phyloP scores from a whole-genome alignment of 2,888 invertebrate species.

The Sipha maydis region DNA sequence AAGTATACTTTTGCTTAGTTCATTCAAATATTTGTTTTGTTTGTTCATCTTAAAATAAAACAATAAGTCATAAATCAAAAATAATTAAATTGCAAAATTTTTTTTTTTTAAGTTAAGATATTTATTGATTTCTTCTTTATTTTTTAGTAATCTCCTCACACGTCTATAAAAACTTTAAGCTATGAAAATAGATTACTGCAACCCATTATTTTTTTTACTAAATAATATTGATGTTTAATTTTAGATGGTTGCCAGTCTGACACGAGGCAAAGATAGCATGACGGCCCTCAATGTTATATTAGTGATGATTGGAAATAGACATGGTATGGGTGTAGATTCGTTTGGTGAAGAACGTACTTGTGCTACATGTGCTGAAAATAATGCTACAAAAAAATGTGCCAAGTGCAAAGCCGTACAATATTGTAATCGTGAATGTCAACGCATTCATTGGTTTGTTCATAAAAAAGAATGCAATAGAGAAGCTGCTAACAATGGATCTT shows the following conservation, averaged over 20 bases:
- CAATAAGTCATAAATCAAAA: too few species aligned
- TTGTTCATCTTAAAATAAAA: too few species aligned
- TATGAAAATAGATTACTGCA: too few species aligned
- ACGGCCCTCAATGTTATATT: constrained; percentile 78
- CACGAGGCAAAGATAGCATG: constrained; percentile 80
- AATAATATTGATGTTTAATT: constrained; percentile 30
- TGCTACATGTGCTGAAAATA: constrained; percentile 87
- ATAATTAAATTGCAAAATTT: too few species aligned
- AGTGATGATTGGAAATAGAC: constrained; percentile 87
- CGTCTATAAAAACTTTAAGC: too few species aligned
- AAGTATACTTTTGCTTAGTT: too few species aligned
- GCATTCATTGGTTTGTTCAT: constrained; percentile 91
- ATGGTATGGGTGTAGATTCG: constrained; percentile 76
- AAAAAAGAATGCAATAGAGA: constrained; percentile 78
- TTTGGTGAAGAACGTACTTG: constrained; percentile 74
- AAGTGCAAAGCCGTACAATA: constrained; percentile 94
- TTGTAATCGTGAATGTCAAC: constrained; percentile 93
- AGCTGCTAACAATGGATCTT: constrained; percentile 6
- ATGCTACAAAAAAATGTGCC: constrained; percentile 91
- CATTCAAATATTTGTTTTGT: too few species aligned
- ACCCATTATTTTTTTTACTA: too few species aligned
- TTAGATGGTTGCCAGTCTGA: constrained; percentile 78
- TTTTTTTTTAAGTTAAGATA: too few species aligned
- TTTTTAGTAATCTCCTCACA: too few species aligned
- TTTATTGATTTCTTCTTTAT: too few species aligned